A percentile compares a stretch with the other conserved stretches of the same genome.
Conservation (phyloP, 2,797 vertebrate species). For the Pseudopleuronectes americanus region DNA sequence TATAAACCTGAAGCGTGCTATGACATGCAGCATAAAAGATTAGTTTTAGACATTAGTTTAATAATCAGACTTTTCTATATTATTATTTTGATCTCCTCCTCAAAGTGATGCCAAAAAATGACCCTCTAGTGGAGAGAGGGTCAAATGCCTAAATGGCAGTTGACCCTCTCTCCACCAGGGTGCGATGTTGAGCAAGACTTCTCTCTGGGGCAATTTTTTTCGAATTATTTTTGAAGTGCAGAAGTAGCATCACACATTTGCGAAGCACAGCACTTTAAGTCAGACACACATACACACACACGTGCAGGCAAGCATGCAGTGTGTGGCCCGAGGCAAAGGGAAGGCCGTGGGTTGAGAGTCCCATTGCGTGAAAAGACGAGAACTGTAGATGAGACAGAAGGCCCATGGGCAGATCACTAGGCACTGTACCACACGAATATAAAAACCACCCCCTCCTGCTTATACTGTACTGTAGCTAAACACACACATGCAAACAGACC, state of each 20-base stretch:
- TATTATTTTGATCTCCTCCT: slow-evolving; percentile 28
- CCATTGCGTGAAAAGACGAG: slow-evolving; percentile 68
- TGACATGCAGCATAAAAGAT: not conserved
- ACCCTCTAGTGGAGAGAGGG: slow-evolving; percentile 1
- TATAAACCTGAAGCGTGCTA: not conserved
- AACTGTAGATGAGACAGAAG: slow-evolving; percentile 72
- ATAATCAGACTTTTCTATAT: slow-evolving; percentile 14
- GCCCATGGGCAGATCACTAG: slow-evolving; percentile 70
- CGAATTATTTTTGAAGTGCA: slow-evolving; percentile 34
- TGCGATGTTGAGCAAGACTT: slow-evolving; percentile 83
- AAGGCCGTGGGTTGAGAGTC: slow-evolving; percentile 70
- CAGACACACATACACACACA: slow-evolving; percentile 6
- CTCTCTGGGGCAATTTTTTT: slow-evolving; percentile 31
- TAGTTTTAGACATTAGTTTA: not conserved
- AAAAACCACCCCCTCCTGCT: slow-evolving; percentile 47
- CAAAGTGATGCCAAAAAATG: slow-evolving; percentile 21
- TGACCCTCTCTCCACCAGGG: slow-evolving; percentile 80
- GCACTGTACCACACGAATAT: slow-evolving; percentile 59
- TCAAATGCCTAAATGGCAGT: slow-evolving; percentile 12
- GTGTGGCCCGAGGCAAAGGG: slow-evolving; percentile 66
- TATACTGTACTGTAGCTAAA: slow-evolving; percentile 30
- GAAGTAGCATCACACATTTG: slow-evolving; percentile 23
- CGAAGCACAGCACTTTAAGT: slow-evolving; percentile 25
- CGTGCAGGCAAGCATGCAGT: slow-evolving; percentile 49
- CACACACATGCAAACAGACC: slow-evolving; percentile 38